Percentiles rank a stretch among this genome's conserved stretches.
Evolutionary conservation across 2,113 vertebrate genomes (phyloP).

Genomic region (Perognathus longimembris): DNA sequence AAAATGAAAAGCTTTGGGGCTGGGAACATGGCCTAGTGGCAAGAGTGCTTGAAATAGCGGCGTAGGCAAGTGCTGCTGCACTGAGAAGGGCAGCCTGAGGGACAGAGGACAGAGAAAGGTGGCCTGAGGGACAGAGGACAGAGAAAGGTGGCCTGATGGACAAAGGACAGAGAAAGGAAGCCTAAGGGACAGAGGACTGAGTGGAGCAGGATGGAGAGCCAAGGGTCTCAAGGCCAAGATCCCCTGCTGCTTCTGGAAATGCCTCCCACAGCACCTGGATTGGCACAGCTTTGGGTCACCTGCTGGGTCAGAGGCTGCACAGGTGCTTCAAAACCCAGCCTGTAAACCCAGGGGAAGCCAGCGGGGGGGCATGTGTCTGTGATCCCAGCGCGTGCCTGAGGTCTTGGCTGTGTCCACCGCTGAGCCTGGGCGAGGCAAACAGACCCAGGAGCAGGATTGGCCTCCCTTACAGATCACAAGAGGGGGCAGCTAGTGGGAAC

Average conservation of each 20-base stretch:
- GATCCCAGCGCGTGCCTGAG: no score
- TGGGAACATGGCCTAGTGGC: no score
- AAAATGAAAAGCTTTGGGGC: no score
- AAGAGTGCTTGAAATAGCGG: neutral
- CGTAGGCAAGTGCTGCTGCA: accelerated
- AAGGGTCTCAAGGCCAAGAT: neutral
- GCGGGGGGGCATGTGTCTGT: no score
- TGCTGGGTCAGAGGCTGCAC: neutral
- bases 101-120: neutral
- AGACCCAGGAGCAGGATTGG: neutral
- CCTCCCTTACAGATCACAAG: neutral
- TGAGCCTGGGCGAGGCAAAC: neutral
- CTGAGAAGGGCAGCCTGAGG: neutral
- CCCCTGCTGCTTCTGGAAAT: neutral
- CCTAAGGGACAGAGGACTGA: neutral
- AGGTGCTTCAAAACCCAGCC: neutral
- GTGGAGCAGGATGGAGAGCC: neutral
- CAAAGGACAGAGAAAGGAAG: neutral
- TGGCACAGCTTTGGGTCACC: no score
- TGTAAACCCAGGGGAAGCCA: neutral
- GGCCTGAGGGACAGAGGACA: neutral
- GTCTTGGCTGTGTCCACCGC: no score
- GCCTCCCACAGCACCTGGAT: no score
- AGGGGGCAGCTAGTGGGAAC: neutral
- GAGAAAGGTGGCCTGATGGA: no score